phyloP scores from a whole-genome alignment of 2,113 vertebrate species.

The Limnothrissa miodon region DNA sequence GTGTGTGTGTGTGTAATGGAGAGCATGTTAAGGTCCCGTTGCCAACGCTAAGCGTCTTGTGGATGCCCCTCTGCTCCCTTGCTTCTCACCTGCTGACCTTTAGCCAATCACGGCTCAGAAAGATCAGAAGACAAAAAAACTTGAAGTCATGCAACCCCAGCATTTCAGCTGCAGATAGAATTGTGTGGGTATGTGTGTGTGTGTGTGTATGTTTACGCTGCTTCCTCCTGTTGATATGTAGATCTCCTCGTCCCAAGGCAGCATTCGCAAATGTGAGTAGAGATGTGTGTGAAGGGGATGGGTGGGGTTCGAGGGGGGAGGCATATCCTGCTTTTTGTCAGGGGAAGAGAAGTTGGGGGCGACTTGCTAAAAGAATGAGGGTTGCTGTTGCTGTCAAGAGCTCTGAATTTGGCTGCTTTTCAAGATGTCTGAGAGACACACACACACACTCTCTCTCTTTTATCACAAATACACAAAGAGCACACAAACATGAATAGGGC shows the following conservation, averaged over 20 bases:
- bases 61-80: background rate
- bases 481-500: background rate
- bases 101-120: background rate
- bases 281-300: constrained; percentile 33
- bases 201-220: constrained; percentile 14
- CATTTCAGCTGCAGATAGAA: constrained; percentile 29
- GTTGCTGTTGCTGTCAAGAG: background rate
- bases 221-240: constrained; percentile 26
- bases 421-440: background rate
- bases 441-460: background rate
- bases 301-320: background rate
- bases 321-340: constrained; percentile 1
- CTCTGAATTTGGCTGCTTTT: background rate
- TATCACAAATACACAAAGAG: background rate
- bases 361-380: constrained; percentile 11
- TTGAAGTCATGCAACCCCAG: constrained; percentile 14
- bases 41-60: constrained; percentile 20
- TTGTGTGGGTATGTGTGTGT: constrained; percentile 21
- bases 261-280: constrained; percentile 53
- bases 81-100: background rate
- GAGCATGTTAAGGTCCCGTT: constrained; percentile 25
- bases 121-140: constrained; percentile 6
- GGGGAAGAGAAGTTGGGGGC: background rate
- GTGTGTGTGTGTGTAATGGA: constrained; percentile 4
- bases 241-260: constrained; percentile 39